These are phyloP conservation scores for Nycticebus coucang DNA, from an alignment of 2,113 vertebrate species.

Conservation along the genomic window DNA sequence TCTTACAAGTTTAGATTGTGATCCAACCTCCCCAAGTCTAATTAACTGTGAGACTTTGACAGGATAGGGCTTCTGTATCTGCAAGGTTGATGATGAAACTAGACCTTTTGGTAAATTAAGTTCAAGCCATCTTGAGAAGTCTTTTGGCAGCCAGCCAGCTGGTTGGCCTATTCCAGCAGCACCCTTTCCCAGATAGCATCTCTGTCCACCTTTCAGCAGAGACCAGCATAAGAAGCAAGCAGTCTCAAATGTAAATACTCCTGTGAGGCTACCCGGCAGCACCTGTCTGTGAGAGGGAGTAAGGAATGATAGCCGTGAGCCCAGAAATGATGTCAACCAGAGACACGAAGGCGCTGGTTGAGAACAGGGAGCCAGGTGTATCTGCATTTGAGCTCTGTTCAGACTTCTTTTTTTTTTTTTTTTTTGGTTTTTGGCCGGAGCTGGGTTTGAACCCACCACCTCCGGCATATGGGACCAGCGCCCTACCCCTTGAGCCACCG, in stretches of 20 bases:
- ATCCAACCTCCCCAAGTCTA: neutral
- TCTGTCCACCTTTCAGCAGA: neutral
- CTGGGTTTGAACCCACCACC: no score
- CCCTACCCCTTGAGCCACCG: no score
- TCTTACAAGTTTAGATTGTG: neutral
- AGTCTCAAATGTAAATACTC: neutral
- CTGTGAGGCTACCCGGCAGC: neutral
- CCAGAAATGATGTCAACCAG: neutral
- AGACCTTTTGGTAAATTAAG: constrained; percentile 46
- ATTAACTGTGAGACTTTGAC: constrained; percentile 19
- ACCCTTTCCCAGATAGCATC: neutral
- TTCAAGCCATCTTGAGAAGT: constrained; percentile 16
- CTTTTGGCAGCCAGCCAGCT: neutral
- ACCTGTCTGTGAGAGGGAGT: neutral
- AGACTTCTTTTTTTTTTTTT: no score
- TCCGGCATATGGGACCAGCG: no score
- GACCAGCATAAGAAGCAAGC: neutral
- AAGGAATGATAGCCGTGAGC: neutral
- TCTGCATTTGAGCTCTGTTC: neutral
- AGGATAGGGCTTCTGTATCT: neutral
- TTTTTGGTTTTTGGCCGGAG: no score
- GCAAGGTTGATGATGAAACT: neutral
- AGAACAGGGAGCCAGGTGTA: neutral
- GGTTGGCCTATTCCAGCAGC: neutral
- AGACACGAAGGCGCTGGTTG: neutral